Evolutionary conservation across 2,113 vertebrate species (phyloP), one percentile per base, ranked within the genome.

Genomic region (Pelobates fuscus): DNA sequence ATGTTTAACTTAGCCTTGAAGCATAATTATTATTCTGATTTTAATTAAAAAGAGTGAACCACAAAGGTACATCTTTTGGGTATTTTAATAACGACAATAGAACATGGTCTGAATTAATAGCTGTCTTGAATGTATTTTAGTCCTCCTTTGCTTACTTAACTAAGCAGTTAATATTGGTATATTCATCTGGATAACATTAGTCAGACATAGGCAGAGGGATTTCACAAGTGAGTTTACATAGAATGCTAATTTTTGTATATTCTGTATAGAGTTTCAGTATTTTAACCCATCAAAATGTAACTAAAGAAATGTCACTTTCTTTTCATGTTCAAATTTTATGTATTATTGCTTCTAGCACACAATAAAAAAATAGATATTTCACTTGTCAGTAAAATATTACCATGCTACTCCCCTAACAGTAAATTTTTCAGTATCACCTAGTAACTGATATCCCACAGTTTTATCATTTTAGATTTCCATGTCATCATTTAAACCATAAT

Each of bases 1-100:
- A 88, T 92, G 89, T 93, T 94, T 94, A 93, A 93, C 93, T 91
- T 93, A 89, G 88, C 86, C 87, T 80, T 85, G 81, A 87, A 84
- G 86, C 91, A 88, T 93, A 92, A 95, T 94, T 94, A 93, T 93
- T 93, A 94, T 93, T 93, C 92, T 89, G 86, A 92, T 91, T 94
- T 90, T 91, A 93, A 91, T 92, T 94, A 90, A 89, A 88, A 91
- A 89, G 90, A 85, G 84, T 84, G 88, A 91, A 91, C 85, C 90
- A 91, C 92, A 88, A 90, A 92, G 91, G 92, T 92, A 91, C 88
- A 88, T 92, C 90, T 91, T 92, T 90, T 77, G 90, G 90, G 90
- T 90, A 83, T 92, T 92, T 91, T 94, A 93, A 94, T 94, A 92
- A 93, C 89, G 89, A 86, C 86, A 80, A 87, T 90, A 91, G 86